A percentile compares a stretch with the other conserved stretches of the same genome.
Evolutionary conservation across 2,113 vertebrate species (phyloP).

Genomic region (Pseudonaja textilis): DNA sequence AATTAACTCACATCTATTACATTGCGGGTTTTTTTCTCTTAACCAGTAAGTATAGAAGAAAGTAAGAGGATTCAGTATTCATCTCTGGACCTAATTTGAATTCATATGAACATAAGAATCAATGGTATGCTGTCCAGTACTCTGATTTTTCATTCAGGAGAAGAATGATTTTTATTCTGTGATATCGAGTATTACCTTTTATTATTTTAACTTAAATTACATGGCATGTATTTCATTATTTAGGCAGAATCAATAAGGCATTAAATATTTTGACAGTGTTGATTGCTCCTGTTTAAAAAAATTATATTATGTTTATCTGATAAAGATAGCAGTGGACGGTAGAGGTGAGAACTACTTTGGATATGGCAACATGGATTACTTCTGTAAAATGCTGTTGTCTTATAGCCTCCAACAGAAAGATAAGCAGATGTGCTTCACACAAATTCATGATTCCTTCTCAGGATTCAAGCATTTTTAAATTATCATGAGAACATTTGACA

Average conservation of each 20-base stretch:
- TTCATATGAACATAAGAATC: constrained; percentile 19
- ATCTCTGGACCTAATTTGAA: constrained; percentile 35
- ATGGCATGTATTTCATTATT: neutral
- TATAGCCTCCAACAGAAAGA: neutral
- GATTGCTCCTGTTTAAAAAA: neutral
- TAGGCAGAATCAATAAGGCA: neutral
- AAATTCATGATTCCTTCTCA: neutral
- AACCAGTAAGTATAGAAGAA: constrained; percentile 58
- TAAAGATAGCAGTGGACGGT: neutral
- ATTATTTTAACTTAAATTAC: constrained; percentile 25
- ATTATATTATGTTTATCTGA: neutral
- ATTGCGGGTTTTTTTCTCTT: constrained; percentile 42
- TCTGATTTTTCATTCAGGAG: constrained; percentile 32
- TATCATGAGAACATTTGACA: neutral
- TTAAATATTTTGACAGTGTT: neutral
- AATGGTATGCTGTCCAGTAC: constrained; percentile 28
- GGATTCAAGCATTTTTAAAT: neutral
- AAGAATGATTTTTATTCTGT: constrained; percentile 8
- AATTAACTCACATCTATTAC: constrained; percentile 72
- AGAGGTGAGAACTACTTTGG: neutral
- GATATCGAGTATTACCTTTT: neutral
- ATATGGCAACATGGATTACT: neutral
- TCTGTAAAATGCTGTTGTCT: neutral
- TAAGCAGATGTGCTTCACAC: neutral
- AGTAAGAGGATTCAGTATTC: constrained; percentile 38